Evolutionary conservation across 2,888 invertebrate species (phyloP), one percentile per base, ranked within the genome.

Genomic region (Halictus ligatus): DNA sequence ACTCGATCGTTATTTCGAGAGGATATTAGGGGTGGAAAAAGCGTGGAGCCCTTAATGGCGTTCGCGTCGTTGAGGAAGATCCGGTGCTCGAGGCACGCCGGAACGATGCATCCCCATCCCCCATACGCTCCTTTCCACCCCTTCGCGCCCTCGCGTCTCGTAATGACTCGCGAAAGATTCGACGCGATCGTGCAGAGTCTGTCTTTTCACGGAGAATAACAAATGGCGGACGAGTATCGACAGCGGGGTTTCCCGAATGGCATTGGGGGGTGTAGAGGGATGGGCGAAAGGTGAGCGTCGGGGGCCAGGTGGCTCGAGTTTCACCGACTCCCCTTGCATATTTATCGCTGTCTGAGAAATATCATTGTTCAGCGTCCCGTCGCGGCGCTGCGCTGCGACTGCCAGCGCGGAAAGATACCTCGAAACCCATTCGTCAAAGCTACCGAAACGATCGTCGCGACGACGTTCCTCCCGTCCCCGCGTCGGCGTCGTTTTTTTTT

Each of bases 91-190:
- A 73, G 69, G 74, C 76, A 35, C 75, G 67, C n/a, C 80, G 81
- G 13, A 60, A 85, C 78, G 81, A 77, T 71, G 84, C 80, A 21
- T 64, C 54, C 64, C 54, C 15, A 15, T n/a, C 10, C 54, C 21
- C n/a, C n/a, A 3, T 21, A 54, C 21, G 8, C 8, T 8, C 18
- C 15, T 15, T 18, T 15, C 18, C 78, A 15, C 58, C 60, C 64
- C 60, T 72, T 54, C 29, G 21, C 73, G 40, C 43, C 85, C 80
- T 91, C 91, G 89, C 86, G 84, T 86, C 25, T 6, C 86, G 88
- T 91, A 91, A 94, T 90, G 92, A 93, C 90, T 92, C 89, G 91
- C 88, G 89, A 92, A 90, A 86, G 91, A 91, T 89, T 89, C 90
- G 90, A 90, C 89, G 87, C 87, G 58, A 76, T 84, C 77, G 84